Percentiles rank a stretch among this genome's conserved stretches.
phyloP scores from a whole-genome alignment of 2,888 invertebrate genomes.

The Andrena bicolor region DNA sequence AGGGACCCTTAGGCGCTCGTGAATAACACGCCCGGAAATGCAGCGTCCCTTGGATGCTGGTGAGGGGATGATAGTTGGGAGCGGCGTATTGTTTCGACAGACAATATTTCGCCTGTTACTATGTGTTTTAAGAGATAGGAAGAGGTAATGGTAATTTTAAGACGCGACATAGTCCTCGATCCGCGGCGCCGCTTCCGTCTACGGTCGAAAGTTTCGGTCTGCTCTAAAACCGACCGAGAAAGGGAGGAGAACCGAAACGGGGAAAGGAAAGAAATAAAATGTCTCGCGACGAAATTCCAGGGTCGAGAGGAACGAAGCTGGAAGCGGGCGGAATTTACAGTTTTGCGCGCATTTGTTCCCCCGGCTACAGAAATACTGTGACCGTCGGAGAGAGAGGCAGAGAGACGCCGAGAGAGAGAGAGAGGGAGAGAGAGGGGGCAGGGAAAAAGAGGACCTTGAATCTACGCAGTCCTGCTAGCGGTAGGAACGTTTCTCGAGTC shows the following conservation, averaged over 20 bases:
- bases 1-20: too few relatives aligned
- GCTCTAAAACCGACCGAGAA: background rate
- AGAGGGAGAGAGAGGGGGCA: conserved; percentile 43
- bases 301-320: conserved; percentile 14
- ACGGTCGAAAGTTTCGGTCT: background rate
- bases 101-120: too few relatives aligned
- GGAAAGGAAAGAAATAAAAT: conserved; percentile 9
- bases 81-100: too few relatives aligned
- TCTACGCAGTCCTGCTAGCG: conserved; percentile 81
- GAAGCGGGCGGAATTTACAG: conserved; percentile 52
- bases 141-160: too few relatives aligned
- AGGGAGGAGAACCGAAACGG: background rate
- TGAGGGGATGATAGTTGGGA: too few relatives aligned
- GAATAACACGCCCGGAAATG: too few relatives aligned
- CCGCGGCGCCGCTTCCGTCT: background rate
- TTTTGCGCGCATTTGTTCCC: conserved; percentile 55
- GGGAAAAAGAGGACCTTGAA: conserved; percentile 69
- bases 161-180: background rate
- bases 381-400: conserved; percentile 15
- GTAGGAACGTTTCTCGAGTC: conserved; percentile 82
- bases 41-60: too few relatives aligned
- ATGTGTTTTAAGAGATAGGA: too few relatives aligned
- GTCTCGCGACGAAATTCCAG: conserved; percentile 41
- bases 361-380: conserved; percentile 36
- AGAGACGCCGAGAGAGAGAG: conserved; percentile 35